A percentile compares a stretch with the other conserved stretches of the same genome.
phyloP scores from a whole-genome alignment of 2,113 vertebrate genomes.

The Mugil cephalus region DNA sequence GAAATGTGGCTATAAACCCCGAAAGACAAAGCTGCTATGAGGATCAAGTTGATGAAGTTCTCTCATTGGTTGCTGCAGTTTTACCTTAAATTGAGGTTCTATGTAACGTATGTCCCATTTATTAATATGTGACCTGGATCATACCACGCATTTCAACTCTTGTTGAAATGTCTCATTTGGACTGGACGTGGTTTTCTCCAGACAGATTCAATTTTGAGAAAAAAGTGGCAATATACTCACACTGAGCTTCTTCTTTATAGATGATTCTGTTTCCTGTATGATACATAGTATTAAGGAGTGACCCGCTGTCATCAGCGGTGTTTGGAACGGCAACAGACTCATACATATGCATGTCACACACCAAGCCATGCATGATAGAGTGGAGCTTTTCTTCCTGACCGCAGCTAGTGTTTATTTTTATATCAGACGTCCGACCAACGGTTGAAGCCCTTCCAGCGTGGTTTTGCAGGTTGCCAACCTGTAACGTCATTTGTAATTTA shows the following conservation, averaged over 20 bases:
- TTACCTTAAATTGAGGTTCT: background rate
- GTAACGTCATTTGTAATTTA: background rate
- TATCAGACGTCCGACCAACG: slow-evolving; percentile 2
- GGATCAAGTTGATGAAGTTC: background rate
- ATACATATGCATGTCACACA: background rate
- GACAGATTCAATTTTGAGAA: too few relatives aligned
- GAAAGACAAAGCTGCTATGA: slow-evolving; percentile 1
- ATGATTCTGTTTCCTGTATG: too few relatives aligned
- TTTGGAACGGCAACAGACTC: background rate
- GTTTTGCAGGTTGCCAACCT: background rate
- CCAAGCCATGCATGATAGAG: background rate
- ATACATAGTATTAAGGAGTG: too few relatives aligned
- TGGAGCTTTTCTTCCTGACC: slow-evolving; percentile 2
- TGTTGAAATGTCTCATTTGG: too few relatives aligned
- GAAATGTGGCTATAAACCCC: background rate
- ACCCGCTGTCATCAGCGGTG: background rate
- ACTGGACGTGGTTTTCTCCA: too few relatives aligned
- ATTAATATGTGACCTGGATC: background rate
- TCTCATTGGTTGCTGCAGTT: background rate
- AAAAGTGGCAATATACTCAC: background rate
- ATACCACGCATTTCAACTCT: background rate
- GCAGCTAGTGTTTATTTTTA: slow-evolving; percentile 9
- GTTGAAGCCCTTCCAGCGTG: background rate
- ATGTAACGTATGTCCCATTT: background rate
- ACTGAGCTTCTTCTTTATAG: background rate